Evolutionary conservation across 1,140 invertebrate genomes (phyloP).

Genomic region (Aphidius gifuensis): DNA sequence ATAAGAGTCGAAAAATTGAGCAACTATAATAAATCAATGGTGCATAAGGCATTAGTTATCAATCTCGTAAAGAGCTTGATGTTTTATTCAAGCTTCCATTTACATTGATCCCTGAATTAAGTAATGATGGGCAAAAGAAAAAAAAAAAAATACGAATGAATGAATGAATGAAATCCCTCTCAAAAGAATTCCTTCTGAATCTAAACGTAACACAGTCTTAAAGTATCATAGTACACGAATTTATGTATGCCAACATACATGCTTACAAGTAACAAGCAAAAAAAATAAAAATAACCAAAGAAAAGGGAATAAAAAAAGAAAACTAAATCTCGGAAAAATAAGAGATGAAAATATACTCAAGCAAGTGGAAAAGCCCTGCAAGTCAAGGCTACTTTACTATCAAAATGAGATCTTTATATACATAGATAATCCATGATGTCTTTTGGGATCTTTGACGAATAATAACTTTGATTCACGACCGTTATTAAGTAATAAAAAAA

Average conservation of each 20-base stretch:
- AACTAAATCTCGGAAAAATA: neutral
- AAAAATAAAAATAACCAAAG: neutral
- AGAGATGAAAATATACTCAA: conserved; percentile 12
- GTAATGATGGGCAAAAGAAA: neutral
- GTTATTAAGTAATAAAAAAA: conserved; percentile 29
- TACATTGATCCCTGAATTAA: neutral
- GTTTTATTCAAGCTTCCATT: conserved; percentile 9
- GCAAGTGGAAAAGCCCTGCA: neutral
- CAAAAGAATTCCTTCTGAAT: too few species aligned
- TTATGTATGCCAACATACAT: too few species aligned
- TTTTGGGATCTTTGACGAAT: conserved; percentile 32
- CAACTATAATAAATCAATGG: conserved; percentile 3
- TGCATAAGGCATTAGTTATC: neutral
- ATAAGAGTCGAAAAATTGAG: neutral
- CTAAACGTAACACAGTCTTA: too few species aligned
- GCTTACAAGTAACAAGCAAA: too few species aligned
- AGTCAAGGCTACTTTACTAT: too few species aligned
- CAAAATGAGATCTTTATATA: too few species aligned
- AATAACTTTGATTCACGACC: conserved; percentile 42
- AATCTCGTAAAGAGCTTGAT: conserved; percentile 9
- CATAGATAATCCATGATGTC: too few species aligned
- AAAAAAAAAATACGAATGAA: neutral
- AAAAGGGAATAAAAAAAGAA: neutral
- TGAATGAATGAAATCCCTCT: neutral
- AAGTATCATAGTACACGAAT: too few species aligned